These are phyloP conservation scores for Coryphaenoides rupestris DNA, from an alignment of 2,113 vertebrate genomes.

Conservation along the genomic window DNA sequence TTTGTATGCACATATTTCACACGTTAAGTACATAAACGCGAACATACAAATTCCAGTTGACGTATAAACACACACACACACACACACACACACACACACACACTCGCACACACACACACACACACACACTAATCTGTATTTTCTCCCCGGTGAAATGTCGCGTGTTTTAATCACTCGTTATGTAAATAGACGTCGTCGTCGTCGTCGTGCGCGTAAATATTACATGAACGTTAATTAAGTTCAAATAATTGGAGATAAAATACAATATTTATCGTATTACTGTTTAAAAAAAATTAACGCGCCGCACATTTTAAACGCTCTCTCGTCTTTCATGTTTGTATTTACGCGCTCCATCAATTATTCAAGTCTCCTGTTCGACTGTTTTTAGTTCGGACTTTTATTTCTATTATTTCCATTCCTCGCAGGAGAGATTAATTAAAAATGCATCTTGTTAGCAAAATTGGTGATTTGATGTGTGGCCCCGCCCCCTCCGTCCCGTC, in stretches of 20 bases:
- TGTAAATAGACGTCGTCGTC: constrained; percentile 69
- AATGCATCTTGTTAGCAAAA: constrained; percentile 79
- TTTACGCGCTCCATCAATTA: constrained; percentile 74
- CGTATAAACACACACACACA: constrained; percentile 1
- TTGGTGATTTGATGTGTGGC: constrained; percentile 74
- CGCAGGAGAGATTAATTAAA: constrained; percentile 80
- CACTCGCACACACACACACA: constrained; percentile 25
- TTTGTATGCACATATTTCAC: background rate
- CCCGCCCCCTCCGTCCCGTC: too few relatives aligned
- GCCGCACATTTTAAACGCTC: constrained; percentile 68
- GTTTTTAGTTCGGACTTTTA: too few relatives aligned
- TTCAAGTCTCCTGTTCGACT: constrained; percentile 64
- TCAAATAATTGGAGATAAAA: constrained; percentile 70
- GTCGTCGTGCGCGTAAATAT: constrained; percentile 72
- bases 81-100: background rate
- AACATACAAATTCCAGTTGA: too few relatives aligned
- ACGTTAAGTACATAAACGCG: too few relatives aligned
- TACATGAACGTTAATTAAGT: constrained; percentile 76
- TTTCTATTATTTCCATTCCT: too few relatives aligned
- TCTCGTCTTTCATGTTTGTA: constrained; percentile 74
- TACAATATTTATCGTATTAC: constrained; percentile 73
- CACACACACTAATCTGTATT: constrained; percentile 21
- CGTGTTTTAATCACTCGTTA: constrained; percentile 61
- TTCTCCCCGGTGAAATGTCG: constrained; percentile 36
- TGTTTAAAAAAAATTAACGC: constrained; percentile 50